These are phyloP conservation scores for Cavia aperea DNA, from an alignment of 2,113 vertebrate species.

Conservation along the genomic window DNA sequence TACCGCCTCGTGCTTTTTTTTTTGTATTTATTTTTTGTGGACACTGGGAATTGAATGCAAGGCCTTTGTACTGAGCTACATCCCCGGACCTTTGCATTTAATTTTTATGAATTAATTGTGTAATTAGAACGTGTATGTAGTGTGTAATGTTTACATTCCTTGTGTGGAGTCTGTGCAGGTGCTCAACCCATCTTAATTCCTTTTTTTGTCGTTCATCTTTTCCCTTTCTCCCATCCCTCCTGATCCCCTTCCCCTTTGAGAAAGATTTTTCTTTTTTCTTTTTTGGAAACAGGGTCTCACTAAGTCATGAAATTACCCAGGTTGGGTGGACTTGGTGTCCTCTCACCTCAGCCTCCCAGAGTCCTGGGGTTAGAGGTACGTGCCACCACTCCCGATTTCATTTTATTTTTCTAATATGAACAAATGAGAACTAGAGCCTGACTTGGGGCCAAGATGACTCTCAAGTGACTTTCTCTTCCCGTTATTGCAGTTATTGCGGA, in stretches of 20 bases:
- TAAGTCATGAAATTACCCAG: background rate
- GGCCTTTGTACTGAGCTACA: background rate
- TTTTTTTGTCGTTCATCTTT: background rate
- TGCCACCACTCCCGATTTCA: background rate
- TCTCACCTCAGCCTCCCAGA: background rate
- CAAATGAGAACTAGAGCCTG: background rate
- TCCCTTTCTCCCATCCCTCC: background rate
- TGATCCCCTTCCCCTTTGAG: background rate
- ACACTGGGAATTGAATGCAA: background rate
- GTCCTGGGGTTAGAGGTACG: background rate
- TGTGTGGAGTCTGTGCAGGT: background rate
- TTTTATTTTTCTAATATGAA: background rate
- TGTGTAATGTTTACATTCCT: background rate
- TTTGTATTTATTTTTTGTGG: background rate
- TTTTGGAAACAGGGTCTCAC: background rate
- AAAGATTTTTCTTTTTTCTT: background rate
- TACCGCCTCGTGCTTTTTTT: conserved; percentile 1
- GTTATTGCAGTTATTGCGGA: background rate
- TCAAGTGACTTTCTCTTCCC: background rate
- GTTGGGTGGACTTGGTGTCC: background rate
- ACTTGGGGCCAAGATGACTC: background rate
- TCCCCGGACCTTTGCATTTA: background rate
- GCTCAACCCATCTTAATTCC: background rate
- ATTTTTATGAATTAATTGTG: background rate
- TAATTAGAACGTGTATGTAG: background rate